phyloP scores from a whole-genome alignment of 2,113 vertebrate genomes.

The Spheniscus mendiculus region DNA sequence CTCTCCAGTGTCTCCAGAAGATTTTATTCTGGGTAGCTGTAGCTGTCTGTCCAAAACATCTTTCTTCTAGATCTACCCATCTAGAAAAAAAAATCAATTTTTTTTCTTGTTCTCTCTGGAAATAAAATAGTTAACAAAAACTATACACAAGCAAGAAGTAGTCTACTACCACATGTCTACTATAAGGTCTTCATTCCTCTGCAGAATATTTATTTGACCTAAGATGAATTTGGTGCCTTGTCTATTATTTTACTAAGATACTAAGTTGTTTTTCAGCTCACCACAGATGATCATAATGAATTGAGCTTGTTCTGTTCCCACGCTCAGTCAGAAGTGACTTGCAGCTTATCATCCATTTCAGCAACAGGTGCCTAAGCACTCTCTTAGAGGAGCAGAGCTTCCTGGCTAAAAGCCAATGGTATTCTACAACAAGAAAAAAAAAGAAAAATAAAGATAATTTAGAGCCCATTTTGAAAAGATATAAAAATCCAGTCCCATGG shows the following conservation, averaged over 20 bases:
- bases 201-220: not conserved
- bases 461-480: not conserved
- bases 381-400: not conserved
- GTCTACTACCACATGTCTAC: not conserved
- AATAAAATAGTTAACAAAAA: not conserved
- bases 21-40: not conserved
- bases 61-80: not conserved
- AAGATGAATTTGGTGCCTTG: not conserved
- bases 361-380: not conserved
- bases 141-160: not conserved
- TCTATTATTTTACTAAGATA: not conserved
- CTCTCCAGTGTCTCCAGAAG: not conserved
- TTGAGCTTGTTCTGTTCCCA: not conserved
- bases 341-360: not conserved
- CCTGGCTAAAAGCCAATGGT: not conserved
- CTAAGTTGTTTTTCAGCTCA: not conserved
- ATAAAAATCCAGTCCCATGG: not conserved
- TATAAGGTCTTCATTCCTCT: not conserved
- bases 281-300: not conserved
- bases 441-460: not conserved
- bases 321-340: not conserved
- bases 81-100: too few relatives aligned
- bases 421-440: not conserved
- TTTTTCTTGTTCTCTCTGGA: not conserved
- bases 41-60: not conserved